Base-by-base conservation (phyloP, 2,113 vertebrate species). In the Mohoua ochrocephala region DNA sequence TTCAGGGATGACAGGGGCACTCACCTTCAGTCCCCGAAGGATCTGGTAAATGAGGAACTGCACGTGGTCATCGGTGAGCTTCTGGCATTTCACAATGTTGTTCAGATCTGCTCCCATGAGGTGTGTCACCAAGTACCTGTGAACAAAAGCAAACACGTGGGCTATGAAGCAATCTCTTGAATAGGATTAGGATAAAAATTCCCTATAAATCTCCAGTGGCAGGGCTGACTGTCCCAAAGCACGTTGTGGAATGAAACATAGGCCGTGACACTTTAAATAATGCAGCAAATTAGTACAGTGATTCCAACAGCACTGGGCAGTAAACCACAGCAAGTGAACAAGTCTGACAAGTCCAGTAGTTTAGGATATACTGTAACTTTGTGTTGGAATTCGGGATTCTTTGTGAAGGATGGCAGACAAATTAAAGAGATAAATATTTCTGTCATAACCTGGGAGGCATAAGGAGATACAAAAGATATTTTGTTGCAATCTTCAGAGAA, bases 1-100 rank as follows among this genome's bases (percentile, higher is more conserved):
- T 0, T 9, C 50, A 53, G 65, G 77, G 33, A 87, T 23, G 41
- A 54, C 22, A 26, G 35, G 35, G 9, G 4, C 50, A 50, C 69
- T 63, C 93, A 99, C 99, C 99, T 99, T 99, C 87, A 99, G 97
- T 39, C 99, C 99, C 92, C 99, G 97, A 54, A 99, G 98, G 80
- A 99, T 99, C 91, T 99, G 99, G 97, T 99, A 99, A 97, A 99
- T 99, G 73, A 99, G 99, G 91, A 99, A 99, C 97, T 99, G 99
- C 91, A 99, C 99, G 2, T 99, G 99, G 98, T 99, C 99, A 78
- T 99, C 99, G 0, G 99, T 99, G 77, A 99, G 98, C 97, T 99
- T 99, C 98, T 99, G 99, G 97, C 99, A 99, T 97, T 99, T 99
- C 63, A 99, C 99, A 27, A 99, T 99, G 97, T 99, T 99, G 97